These are phyloP conservation scores for rabbit (Oryctolagus cuniculus) DNA, from an alignment of 2,113 vertebrate genomes.

Conservation along the genomic window mOryCun1.1 NC_091445.1:12504501-12505000, in stretches of 20 bases:
- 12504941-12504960: neutral
- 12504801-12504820: neutral
- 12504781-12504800: neutral
- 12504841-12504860: neutral
- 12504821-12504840: constrained; percentile 21
- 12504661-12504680: neutral
- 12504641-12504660: neutral
- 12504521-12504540: neutral
- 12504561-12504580: neutral
- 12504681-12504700: neutral
- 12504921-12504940: neutral
- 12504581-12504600: neutral
- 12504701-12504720: neutral
- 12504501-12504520: neutral
- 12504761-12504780: neutral
- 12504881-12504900: neutral
- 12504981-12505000: neutral
- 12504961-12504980: neutral
- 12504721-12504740: neutral
- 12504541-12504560: neutral
- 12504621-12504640: neutral
- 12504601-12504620: neutral
- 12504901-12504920: neutral
- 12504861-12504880: neutral
- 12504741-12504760: neutral